Percentiles rank a stretch among this genome's conserved stretches.
These are phyloP conservation scores for Bergia sp. DNA, from an alignment of 92 coral and sea anemone species.

Conservation along the genomic window DNA sequence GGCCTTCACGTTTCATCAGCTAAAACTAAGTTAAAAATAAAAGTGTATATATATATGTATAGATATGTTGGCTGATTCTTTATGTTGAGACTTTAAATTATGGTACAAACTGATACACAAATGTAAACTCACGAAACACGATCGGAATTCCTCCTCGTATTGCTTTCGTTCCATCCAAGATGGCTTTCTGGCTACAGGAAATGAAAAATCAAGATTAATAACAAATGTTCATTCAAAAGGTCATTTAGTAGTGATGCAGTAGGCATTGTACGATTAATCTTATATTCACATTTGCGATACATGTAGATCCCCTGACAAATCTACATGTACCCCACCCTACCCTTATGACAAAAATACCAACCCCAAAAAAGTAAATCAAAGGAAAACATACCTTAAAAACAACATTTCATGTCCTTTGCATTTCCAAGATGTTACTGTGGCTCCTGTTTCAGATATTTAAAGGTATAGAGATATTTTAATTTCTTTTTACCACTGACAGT, in stretches of 20 bases:
- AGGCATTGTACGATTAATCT: not conserved
- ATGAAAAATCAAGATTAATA: not conserved
- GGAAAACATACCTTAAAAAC: slow-evolving; percentile 71
- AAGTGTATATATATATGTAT: too few species aligned
- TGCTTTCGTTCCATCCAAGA: slow-evolving; percentile 87
- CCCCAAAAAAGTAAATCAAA: not conserved
- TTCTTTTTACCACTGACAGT: not conserved
- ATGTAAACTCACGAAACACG: slow-evolving; percentile 81
- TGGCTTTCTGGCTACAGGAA: slow-evolving; percentile 76
- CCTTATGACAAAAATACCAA: not conserved
- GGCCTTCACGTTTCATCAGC: too few species aligned
- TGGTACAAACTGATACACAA: too few species aligned
- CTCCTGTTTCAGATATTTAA: slow-evolving; percentile 60
- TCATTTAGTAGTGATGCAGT: too few species aligned
- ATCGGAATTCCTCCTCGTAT: slow-evolving; percentile 97
- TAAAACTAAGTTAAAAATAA: too few species aligned
- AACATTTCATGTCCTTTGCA: slow-evolving; percentile 85
- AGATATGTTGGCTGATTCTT: not conserved
- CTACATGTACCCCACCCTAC: too few species aligned
- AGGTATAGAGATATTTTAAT: not conserved
- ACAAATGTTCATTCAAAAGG: not conserved
- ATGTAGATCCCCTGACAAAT: too few species aligned
- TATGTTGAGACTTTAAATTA: too few species aligned
- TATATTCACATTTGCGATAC: not conserved
- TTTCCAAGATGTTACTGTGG: slow-evolving; percentile 90